A percentile compares a stretch with the other conserved stretches of the same genome.
These are phyloP conservation scores for Pantherophis vulpinus DNA, from an alignment of 2,797 vertebrate genomes.

Conservation along the genomic window DNA sequence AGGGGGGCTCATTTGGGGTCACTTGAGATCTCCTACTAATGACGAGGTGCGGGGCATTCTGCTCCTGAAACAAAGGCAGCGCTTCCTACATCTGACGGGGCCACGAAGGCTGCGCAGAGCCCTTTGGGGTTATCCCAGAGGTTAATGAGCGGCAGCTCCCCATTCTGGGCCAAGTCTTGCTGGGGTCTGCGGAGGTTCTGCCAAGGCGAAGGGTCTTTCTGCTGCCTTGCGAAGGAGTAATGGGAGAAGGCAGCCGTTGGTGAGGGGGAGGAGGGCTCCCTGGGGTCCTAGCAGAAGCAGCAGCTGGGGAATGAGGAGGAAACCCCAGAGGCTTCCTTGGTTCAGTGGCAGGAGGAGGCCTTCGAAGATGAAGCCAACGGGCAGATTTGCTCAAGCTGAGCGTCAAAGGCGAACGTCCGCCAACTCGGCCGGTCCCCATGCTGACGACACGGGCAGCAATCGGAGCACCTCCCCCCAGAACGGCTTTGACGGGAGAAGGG, in stretches of 20 bases:
- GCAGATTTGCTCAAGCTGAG: neutral
- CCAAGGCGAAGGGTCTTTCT: neutral
- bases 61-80: too few species aligned
- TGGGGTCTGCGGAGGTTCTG: neutral
- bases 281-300: slow-evolving; percentile 10
- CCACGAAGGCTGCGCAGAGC: too few species aligned
- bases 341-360: slow-evolving; percentile 23
- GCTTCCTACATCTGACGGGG: too few species aligned
- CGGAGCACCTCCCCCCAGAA: neutral
- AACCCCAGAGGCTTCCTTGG: slow-evolving; percentile 18
- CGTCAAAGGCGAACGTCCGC: fast-evolving
- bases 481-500: neutral
- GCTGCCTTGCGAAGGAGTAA: neutral
- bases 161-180: neutral
- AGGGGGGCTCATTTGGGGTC: neutral
- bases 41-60: too few species aligned
- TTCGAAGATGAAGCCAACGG: neutral
- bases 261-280: slow-evolving; percentile 17
- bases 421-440: neutral
- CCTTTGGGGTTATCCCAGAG: neutral
- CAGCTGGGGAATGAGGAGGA: slow-evolving; percentile 25
- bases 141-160: neutral
- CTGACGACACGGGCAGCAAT: neutral
- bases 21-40: neutral
- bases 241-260: neutral